Evolutionary conservation across 2,797 vertebrate species (phyloP), one percentile per base, ranked within the genome.

Genomic region (Tenualosa thibaudeaui): DNA sequence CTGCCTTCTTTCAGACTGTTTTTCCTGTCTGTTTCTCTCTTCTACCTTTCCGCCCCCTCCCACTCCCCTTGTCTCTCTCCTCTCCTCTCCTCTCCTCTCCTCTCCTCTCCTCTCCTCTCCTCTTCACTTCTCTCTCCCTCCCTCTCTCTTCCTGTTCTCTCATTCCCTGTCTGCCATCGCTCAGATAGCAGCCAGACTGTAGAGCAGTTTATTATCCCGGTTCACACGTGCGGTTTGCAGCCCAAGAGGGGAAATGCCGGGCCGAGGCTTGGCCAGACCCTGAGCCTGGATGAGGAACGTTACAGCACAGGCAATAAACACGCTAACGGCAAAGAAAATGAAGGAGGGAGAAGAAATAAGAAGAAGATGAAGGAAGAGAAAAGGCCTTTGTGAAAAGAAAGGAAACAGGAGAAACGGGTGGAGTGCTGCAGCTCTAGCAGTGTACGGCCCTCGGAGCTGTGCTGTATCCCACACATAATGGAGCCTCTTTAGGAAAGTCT

Each of bases 401-500:
- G 82, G 82, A 22, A 49, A 65, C 82, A 83, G 86, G 88, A 85
- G 86, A 83, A 86, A 87, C 26, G 83, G 83, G 2, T 31, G 24
- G 58, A 7, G 58, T 17, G 62, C 22, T 58, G 56, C 10, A 65
- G 10, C 26, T 10, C 7, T 31, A 24, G 82, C 81, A 56, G 84
- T 85, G 85, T 46, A 82, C 40, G 12, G 51, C 13, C 1, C 51
- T 83, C 54, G 58, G 87, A 68, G 10, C 62, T 53, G 51, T 24
- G 2, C 62, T 40, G 68, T 3, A 50, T 50, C 40, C 65, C 31
- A 50, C 26, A 68, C 46, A 88, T 90, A 88, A 90, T 87, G 84
- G 85, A 81, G 85, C 83, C 84, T 90, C 82, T 90, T 88, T 85
- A 53, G 31, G 65, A 86, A 85, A 87, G 17, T 2, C 54, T 24